A percentile compares a stretch with the other conserved stretches of the same genome.
Conservation (phyloP, 2,888 invertebrate species). For the Lordiphosa fenestrarum region DNA sequence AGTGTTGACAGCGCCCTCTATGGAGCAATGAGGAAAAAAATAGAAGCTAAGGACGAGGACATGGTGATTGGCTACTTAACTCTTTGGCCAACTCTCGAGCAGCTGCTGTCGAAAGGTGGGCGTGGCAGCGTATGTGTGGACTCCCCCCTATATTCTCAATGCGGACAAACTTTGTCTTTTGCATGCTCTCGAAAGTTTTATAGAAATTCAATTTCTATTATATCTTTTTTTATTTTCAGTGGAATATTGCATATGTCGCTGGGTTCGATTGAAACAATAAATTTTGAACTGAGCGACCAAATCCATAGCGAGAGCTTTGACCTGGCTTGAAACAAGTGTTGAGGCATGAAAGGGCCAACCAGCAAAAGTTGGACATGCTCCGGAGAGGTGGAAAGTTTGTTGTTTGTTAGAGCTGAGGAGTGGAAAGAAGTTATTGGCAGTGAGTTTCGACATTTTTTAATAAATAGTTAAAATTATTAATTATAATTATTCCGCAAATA, state of each 20-base stretch:
- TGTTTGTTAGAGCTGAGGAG: not conserved
- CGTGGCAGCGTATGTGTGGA: constrained; percentile 27
- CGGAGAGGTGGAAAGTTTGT: not conserved
- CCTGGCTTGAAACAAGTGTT: constrained; percentile 50
- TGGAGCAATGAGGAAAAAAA: constrained; percentile 44
- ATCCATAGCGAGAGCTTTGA: constrained; percentile 45
- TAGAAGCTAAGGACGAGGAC: constrained; percentile 25
- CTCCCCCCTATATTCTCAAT: constrained; percentile 4
- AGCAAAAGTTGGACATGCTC: constrained; percentile 3
- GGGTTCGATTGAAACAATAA: constrained; percentile 66
- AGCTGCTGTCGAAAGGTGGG: constrained; percentile 24
- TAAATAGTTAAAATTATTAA: no score
- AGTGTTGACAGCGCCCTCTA: constrained; percentile 72
- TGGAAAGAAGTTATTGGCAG: no score
- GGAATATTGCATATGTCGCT: constrained; percentile 53
- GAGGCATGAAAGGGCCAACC: constrained; percentile 16
- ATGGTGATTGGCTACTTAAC: constrained; percentile 74
- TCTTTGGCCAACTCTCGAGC: constrained; percentile 64
- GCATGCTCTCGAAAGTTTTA: constrained; percentile 71
- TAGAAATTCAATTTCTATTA: constrained; percentile 71
- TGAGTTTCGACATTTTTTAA: no score
- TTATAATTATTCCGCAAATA: no score
- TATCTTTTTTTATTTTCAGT: constrained; percentile 29
- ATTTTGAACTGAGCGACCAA: constrained; percentile 39
- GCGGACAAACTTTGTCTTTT: constrained; percentile 68